These are phyloP conservation scores for Excalfactoria chinensis DNA, from an alignment of 2,113 vertebrate genomes.

Conservation along the genomic window DNA sequence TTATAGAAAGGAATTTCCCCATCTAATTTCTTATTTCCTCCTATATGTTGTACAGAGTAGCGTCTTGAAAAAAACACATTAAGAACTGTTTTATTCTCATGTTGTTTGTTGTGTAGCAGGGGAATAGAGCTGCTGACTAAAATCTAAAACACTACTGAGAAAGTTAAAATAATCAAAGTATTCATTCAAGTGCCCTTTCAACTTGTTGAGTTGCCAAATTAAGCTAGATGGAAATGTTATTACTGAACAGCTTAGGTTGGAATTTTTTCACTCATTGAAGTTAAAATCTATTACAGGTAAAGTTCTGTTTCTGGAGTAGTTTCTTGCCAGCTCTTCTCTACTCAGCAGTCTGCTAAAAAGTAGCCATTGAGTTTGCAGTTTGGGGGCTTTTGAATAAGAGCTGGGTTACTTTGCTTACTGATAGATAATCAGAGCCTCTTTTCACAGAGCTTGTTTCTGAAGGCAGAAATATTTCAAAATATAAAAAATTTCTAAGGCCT, in stretches of 20 bases:
- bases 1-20: not conserved
- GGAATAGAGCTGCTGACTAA: not conserved
- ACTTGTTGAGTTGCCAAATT: not conserved
- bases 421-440: not conserved
- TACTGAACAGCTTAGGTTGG: not conserved
- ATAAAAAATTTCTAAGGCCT: not conserved
- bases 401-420: not conserved
- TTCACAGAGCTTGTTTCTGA: not conserved
- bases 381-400: not conserved
- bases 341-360: not conserved
- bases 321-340: not conserved
- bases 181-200: not conserved
- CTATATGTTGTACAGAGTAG: not conserved
- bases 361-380: not conserved
- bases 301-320: not conserved
- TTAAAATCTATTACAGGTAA: not conserved
- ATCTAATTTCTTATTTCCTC: not conserved
- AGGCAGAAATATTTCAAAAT: not conserved
- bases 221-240: not conserved
- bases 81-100: rapidly evolving
- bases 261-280: not conserved
- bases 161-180: not conserved
- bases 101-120: not conserved
- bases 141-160: not conserved
- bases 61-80: too few relatives aligned